Evolutionary conservation across 2,888 invertebrate genomes (phyloP).

Genomic region (Corbicula japonica): DNA sequence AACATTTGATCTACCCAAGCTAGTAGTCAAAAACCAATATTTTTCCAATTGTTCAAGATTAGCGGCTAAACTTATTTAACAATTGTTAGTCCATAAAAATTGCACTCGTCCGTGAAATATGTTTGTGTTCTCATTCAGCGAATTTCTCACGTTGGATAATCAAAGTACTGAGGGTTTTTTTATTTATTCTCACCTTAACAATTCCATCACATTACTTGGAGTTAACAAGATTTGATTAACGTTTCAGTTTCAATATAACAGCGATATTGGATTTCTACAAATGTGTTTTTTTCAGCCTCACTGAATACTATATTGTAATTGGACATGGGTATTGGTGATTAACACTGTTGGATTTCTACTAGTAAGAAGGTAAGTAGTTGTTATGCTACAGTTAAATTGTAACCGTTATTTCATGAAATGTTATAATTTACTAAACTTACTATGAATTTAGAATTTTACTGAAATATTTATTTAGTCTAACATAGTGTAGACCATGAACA

Average conservation of each 20-base stretch:
- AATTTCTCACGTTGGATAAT: constrained; percentile 16
- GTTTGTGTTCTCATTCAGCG: constrained; percentile 18
- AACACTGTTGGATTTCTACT: neutral
- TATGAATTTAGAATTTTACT: neutral
- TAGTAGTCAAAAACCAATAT: constrained; percentile 24
- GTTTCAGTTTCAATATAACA: neutral
- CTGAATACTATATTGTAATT: neutral
- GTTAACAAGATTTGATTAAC: neutral
- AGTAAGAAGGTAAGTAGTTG: neutral
- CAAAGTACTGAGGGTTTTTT: neutral
- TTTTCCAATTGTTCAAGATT: constrained; percentile 18
- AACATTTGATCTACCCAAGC: constrained; percentile 12
- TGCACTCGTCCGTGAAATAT: constrained; percentile 9
- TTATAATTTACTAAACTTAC: neutral
- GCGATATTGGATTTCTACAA: constrained; percentile 6
- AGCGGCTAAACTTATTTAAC: constrained; percentile 20
- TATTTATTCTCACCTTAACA: neutral
- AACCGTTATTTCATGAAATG: neutral
- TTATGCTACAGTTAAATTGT: no score
- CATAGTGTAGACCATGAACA: no score
- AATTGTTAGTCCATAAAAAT: constrained; percentile 7
- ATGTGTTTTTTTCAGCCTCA: constrained; percentile 7
- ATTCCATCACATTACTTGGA: neutral
- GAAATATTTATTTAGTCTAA: neutral
- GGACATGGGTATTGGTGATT: no score